phyloP scores from a whole-genome alignment of 1,140 invertebrate genomes.

The Plodia interpunctella region DNA sequence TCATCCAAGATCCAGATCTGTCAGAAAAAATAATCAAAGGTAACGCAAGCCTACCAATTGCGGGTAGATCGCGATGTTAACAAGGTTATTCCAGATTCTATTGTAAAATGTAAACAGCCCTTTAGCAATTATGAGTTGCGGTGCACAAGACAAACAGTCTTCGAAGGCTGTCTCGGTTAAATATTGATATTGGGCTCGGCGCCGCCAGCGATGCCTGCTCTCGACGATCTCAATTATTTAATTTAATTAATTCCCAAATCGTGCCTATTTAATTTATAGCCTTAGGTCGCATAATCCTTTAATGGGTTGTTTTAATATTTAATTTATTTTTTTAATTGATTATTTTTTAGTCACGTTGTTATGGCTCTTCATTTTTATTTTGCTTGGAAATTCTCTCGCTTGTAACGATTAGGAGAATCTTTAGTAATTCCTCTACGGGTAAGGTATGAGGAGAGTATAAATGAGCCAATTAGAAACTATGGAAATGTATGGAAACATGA shows the following conservation, averaged over 20 bases:
- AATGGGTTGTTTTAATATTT: background rate
- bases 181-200: slow-evolving; percentile 43
- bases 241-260: slow-evolving; percentile 23
- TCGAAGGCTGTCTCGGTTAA: slow-evolving; percentile 39
- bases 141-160: slow-evolving; percentile 52
- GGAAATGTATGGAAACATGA: too few species aligned
- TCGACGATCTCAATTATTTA: slow-evolving; percentile 36
- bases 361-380: too few species aligned
- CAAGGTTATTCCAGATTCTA: slow-evolving; percentile 48
- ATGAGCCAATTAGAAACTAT: too few species aligned
- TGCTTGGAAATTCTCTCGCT: too few species aligned
- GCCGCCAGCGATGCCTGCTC: slow-evolving; percentile 21
- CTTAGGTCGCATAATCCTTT: background rate
- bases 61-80: slow-evolving; percentile 32
- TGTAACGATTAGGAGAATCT: too few species aligned
- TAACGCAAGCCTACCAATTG: background rate
- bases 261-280: slow-evolving; percentile 10
- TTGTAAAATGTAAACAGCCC: slow-evolving; percentile 52
- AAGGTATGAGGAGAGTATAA: too few species aligned
- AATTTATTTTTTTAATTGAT: background rate
- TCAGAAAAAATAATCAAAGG: background rate
- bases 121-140: slow-evolving; percentile 48
- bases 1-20: too few species aligned
- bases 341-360: too few species aligned
- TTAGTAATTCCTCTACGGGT: too few species aligned